Base-by-base conservation (phyloP, 2,113 vertebrate species). In the Odocoileus virginianus region DNA sequence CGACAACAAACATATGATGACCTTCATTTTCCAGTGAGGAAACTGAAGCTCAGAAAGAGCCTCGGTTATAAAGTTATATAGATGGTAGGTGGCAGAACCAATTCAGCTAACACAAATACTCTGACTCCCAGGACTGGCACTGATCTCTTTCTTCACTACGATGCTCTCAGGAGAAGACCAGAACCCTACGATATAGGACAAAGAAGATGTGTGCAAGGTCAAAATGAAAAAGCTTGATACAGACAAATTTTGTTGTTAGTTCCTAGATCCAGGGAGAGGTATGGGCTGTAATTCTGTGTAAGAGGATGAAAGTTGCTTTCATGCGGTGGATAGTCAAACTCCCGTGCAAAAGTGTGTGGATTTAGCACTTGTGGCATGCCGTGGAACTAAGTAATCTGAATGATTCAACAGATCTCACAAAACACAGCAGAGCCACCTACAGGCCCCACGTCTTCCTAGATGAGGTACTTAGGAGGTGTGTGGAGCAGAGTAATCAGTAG, bases 401-500 rank as follows among this genome's bases (percentile, higher is more conserved):
- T 58, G 50, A 87, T 95, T 97, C 95, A 94, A 40, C 61, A 97
- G 86, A 52, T 60, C 10, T 36, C 93, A 86, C 52, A 92, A 36
- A 74, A 78, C 43, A 33, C 25, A 85, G 55, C 8, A 36, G 81
- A 95, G 92, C n/a, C 61, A 55, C 86, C 54, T 55, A 36, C 57
- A 84, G 36, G 61, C 47, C 64, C 82, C n/a, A 23, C 12, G 23
- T 87, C 57, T 54, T 60, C 83, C 12, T 87, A 15, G 89, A 14
- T 33, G 87, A 94, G 52, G n/a, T 85, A 45, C 25, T 87, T 71
- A 47, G 5, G 25, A 33, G 91, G n/a, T 14, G 15, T 30, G 12
- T 2, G 50, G 8, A 83, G 60, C 13, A 52, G 82, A 90, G 52
- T 85, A 50, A 64, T 60, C 88, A 93, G 61, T 74, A 95, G 27